Base-by-base conservation (phyloP, 1,140 invertebrate species). In the Drosophila rhopaloa region DNA sequence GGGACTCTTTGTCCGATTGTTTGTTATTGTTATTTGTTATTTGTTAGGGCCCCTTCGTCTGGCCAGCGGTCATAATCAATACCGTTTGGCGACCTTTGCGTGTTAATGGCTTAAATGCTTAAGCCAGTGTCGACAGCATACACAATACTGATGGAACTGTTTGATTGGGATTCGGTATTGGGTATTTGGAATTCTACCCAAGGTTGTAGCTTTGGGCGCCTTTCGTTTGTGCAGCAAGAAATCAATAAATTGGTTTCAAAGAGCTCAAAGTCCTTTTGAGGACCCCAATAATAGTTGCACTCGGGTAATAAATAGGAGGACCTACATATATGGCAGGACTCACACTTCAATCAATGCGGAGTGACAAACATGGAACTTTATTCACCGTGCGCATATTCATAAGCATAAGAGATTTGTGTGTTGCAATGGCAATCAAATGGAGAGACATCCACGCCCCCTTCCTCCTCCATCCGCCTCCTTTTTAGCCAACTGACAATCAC, bases 41-140 rank as follows among this genome's bases (percentile, higher is more conserved):
- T 77, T 68, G 57, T 67, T 76, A 19, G 29, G 51, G 61, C 27
- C 16, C 13, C 38, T 38, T 37, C 67, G 75, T 85, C 79, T 88
- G 73, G 79, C 83, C 67, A 54, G 32, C n/a, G 48, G 79, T 77
- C 72, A 76, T 89, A 88, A 88, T 88, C 83, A 89, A 88, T 88
- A 70, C 51, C 61, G 76, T 89, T 73, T 65, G 76, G 58, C 80
- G 72, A 77, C 83, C 84, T 83, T 84, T 89, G 79, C 83, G 79
- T 88, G 82, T 72, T 81, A 77, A 75, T 81, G 55, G 68, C 65
- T 57, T 43, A 57, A 88, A 84, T 73, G 66, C 62, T 68, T 66
- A 56, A 58, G 59, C 32, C 47, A 40, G 55, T 79, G 68, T 82
- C 58, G 74, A 61, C 79, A 78, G 66, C 66, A 40, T 32, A 40